A percentile compares a stretch with the other conserved stretches of the same genome.
These are phyloP conservation scores for Drosophila parthenogenetica DNA, from an alignment of 2,888 invertebrate species.

Conservation along the genomic window DNA sequence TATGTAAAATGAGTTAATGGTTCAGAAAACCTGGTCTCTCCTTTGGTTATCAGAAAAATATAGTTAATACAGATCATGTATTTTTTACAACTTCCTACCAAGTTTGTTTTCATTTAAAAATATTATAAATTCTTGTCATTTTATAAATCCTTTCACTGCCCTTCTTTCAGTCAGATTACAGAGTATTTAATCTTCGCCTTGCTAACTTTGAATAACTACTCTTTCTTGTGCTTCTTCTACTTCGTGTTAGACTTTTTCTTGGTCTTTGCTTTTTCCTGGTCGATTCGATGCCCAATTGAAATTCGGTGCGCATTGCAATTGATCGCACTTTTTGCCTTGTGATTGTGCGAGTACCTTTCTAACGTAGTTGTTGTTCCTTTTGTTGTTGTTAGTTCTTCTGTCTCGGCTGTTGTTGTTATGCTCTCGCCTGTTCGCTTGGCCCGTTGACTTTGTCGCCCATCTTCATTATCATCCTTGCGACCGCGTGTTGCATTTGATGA, in stretches of 20 bases:
- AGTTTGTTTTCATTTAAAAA: too few relatives aligned
- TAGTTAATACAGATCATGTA: too few relatives aligned
- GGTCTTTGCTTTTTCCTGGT: constrained; percentile 21
- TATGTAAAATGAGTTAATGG: too few relatives aligned
- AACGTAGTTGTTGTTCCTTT: constrained; percentile 49
- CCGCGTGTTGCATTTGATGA: constrained; percentile 72
- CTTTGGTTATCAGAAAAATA: too few relatives aligned
- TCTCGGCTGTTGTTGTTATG: constrained; percentile 25
- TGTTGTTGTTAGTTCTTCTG: too few relatives aligned
- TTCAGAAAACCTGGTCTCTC: too few relatives aligned
- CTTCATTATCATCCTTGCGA: constrained; percentile 70
- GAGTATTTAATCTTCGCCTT: background rate
- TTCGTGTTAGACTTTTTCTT: constrained; percentile 1
- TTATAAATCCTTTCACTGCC: too few relatives aligned
- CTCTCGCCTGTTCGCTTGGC: constrained; percentile 40
- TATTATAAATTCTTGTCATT: too few relatives aligned
- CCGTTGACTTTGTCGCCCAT: constrained; percentile 74
- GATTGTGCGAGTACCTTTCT: constrained; percentile 71
- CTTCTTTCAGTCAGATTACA: too few relatives aligned
- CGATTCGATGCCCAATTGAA: constrained; percentile 65
- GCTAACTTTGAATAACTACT: background rate
- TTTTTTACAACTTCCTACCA: too few relatives aligned
- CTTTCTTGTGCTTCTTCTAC: background rate
- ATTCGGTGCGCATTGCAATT: constrained; percentile 77
- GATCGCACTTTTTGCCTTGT: constrained; percentile 76